phyloP scores from a whole-genome alignment of 2,888 invertebrate genomes.

The Pomacea canaliculata region DNA sequence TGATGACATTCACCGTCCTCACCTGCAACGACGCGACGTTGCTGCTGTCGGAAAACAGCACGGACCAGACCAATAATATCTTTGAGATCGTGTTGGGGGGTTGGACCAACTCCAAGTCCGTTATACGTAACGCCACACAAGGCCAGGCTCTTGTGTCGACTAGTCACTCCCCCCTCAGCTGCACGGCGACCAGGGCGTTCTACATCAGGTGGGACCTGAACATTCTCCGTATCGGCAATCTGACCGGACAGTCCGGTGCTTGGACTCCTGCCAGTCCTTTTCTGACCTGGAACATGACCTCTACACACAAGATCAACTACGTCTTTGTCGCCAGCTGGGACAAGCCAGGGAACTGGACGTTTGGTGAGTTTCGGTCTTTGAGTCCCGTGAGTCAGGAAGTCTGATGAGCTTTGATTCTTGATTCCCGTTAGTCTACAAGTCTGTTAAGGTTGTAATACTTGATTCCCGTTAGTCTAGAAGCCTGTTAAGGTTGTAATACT shows the following conservation, averaged over 20 bases:
- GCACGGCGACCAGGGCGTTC: constrained; percentile 38
- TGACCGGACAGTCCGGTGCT: constrained; percentile 27
- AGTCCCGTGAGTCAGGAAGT: too few relatives aligned
- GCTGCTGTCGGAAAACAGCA: constrained; percentile 75
- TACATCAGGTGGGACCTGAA: constrained; percentile 49
- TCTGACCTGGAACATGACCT: constrained; percentile 45
- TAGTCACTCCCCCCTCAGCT: constrained; percentile 37
- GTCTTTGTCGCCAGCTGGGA: constrained; percentile 25
- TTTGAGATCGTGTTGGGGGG: constrained; percentile 90
- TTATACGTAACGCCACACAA: constrained; percentile 48
- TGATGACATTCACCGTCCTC: constrained; percentile 78
- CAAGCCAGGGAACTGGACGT: background rate
- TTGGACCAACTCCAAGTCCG: constrained; percentile 85
- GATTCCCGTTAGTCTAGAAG: too few relatives aligned
- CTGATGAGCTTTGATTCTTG: too few relatives aligned
- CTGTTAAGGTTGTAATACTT: too few relatives aligned
- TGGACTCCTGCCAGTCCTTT: constrained; percentile 31
- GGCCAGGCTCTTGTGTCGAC: constrained; percentile 37
- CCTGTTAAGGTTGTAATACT: too few relatives aligned
- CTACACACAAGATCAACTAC: constrained; percentile 47
- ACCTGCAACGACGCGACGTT: constrained; percentile 88
- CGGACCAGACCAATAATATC: constrained; percentile 76
- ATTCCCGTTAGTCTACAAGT: too few relatives aligned
- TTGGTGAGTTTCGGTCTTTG: background rate
- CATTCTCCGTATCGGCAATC: constrained; percentile 43